Evolutionary conservation across 2,113 vertebrate genomes (phyloP).

Genomic region (Tyto alba): DNA sequence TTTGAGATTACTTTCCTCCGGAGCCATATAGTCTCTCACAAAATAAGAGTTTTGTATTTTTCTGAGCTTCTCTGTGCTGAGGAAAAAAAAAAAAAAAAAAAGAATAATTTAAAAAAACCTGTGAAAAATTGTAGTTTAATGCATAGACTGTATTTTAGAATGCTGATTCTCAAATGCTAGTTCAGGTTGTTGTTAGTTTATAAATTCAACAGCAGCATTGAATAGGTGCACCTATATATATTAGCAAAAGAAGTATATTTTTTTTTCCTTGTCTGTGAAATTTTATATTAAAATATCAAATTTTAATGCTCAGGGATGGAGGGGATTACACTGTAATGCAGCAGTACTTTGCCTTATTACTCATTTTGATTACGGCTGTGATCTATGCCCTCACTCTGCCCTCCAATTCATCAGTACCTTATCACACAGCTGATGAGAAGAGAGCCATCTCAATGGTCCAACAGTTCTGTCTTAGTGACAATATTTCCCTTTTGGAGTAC

Average conservation of each 20-base stretch:
- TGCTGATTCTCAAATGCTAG: not conserved
- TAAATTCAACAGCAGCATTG: not conserved
- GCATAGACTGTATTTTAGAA: not conserved
- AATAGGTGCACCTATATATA: not conserved
- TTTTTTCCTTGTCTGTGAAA: not conserved
- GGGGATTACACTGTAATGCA: not conserved
- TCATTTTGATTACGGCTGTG: not conserved
- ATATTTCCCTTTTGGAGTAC: not conserved
- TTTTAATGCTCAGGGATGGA: not conserved
- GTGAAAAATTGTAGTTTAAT: not conserved
- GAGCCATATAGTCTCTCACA: not conserved
- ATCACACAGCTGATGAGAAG: not conserved
- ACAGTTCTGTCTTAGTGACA: not conserved
- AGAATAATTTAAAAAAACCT: fast-evolving
- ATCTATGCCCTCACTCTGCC: not conserved
- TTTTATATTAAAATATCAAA: not conserved
- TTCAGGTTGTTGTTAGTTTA: not conserved
- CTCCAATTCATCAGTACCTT: not conserved
- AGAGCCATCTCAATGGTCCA: not conserved
- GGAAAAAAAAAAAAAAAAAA: not conserved
- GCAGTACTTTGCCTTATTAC: not conserved
- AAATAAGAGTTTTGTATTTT: not conserved
- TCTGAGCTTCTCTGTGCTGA: not conserved
- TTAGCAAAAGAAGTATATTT: not conserved
- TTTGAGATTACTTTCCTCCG: not conserved